These are phyloP conservation scores for Teleogryllus occipitalis DNA, from an alignment of 1,140 invertebrate species.

Conservation along the genomic window DNA sequence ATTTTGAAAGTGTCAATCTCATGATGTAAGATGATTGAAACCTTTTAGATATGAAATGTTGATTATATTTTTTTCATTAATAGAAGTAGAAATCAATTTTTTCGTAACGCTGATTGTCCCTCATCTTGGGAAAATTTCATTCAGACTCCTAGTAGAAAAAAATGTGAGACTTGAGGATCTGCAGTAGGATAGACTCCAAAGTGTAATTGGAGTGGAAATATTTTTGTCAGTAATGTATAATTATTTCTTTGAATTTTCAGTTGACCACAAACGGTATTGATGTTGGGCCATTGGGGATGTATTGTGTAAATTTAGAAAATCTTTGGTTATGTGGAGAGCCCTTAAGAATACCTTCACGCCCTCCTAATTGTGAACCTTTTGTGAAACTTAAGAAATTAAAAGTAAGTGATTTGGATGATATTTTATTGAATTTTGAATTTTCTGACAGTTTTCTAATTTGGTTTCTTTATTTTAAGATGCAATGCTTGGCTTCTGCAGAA, in stretches of 20 bases:
- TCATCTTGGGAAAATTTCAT: no score
- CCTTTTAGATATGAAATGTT: no score
- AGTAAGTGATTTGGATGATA: not conserved
- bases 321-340: not conserved
- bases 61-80: no score
- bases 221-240: not conserved
- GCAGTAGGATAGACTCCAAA: no score
- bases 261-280: constrained; percentile 10
- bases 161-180: no score
- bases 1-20: no score
- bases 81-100: no score
- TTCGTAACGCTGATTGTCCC: no score
- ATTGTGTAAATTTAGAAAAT: constrained; percentile 7
- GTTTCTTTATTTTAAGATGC: constrained; percentile 2
- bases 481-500: constrained; percentile 2
- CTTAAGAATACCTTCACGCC: not conserved
- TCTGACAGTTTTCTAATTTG: no score
- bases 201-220: not conserved
- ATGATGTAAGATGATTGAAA: no score
- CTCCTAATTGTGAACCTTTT: not conserved
- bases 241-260: not conserved
- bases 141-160: no score
- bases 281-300: constrained; percentile 7
- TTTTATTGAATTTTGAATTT: not conserved
- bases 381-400: constrained; percentile 13